Percentiles rank a stretch among this genome's conserved stretches.
Conservation (phyloP, 2,888 invertebrate species). For the Sipha maydis region DNA sequence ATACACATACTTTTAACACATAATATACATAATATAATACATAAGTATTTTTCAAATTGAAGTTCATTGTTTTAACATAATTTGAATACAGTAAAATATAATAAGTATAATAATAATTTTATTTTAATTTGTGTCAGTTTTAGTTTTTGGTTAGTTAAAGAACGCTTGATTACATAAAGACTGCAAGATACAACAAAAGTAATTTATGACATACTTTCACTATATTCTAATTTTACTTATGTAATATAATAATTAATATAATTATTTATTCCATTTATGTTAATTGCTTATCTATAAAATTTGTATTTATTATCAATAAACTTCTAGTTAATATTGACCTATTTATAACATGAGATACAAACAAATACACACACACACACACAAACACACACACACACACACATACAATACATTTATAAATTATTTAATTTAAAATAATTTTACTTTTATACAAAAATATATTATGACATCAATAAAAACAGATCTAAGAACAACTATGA, state of each 20-base stretch:
- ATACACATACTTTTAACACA: neutral
- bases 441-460: neutral
- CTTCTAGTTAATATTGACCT: neutral
- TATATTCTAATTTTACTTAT: neutral
- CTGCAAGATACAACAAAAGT: neutral
- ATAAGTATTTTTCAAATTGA: neutral
- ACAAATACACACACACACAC: too few relatives aligned
- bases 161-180: neutral
- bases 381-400: too few relatives aligned
- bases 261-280: neutral
- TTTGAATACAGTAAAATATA: neutral
- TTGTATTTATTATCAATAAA: too few relatives aligned
- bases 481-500: too few relatives aligned
- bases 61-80: neutral
- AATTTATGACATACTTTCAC: conserved; percentile 35
- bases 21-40: neutral
- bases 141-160: neutral
- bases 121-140: neutral
- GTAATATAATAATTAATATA: conserved; percentile 2
- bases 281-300: neutral
- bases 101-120: neutral
- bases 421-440: neutral
- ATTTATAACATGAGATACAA: neutral
- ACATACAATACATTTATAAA: too few relatives aligned
- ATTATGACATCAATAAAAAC: neutral